Base-by-base conservation (phyloP, 2,888 invertebrate species). In the Vandiemenella viatica region DNA sequence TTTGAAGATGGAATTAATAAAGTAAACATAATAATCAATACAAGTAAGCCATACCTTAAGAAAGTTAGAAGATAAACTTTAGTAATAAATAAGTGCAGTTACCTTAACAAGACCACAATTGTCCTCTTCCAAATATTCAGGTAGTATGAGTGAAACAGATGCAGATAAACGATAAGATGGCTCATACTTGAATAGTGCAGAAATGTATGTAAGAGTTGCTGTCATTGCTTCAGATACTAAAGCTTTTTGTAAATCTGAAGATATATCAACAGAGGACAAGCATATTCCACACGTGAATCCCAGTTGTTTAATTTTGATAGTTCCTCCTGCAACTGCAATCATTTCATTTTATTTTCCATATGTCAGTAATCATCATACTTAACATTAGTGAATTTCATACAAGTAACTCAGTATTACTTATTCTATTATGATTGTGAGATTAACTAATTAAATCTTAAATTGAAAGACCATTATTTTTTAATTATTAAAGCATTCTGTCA, bases 91-190 rank as follows among this genome's bases (percentile, higher is more conserved):
- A 32, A 32, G 32, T 32, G 32, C 13, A 32, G 26, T 21, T 23
- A 47, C 47, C 47, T 47, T 47, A 5, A 47, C 42, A 13, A 47
- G 47, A 3, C 41, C 47, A 20, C 47, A 47, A 26, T 19, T 47
- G 23, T 42, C 43, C 17, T 47, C 47, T 15, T 47, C 47, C 18
- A 23, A 16, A 8, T 23, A 15, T 22, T 16, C 10, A 17, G 47
- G 41, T 22, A 41, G 15, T 19, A 47, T 17, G 16, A 47, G 19
- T 13, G 47, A 26, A 10, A 47, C 47, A 15, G 26, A 42, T 17
- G 41, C 26, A 16, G 41, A 32, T 15, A 47, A 7, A 10, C 16
- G 47, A 13, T 26, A 16, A 10, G 22, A 10, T 1, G 47, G 47
- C n/a, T 22, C 16, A 19, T 42, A 47, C 32, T 47, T 15, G 17